Evolutionary conservation across 1,140 invertebrate genomes (phyloP).

Genomic region (Pogonomyrmex californicus): DNA sequence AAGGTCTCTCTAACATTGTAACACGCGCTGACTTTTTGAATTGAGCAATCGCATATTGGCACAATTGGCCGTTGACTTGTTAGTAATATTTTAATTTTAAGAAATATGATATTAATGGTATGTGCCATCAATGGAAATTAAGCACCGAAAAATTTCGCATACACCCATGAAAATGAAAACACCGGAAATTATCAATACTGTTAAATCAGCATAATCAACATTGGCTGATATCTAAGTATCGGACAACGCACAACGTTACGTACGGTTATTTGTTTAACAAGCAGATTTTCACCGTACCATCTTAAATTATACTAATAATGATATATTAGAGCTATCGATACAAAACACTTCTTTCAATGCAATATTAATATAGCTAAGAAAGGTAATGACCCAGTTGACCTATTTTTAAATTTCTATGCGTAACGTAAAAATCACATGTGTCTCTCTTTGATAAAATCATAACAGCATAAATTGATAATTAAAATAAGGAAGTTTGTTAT

Average conservation of each 20-base stretch:
- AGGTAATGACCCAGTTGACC: too few species aligned
- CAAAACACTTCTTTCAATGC: too few species aligned
- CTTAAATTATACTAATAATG: too few species aligned
- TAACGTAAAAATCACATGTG: too few species aligned
- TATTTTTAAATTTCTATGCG: too few species aligned
- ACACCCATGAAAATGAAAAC: not conserved
- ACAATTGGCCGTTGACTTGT: not conserved
- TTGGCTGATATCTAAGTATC: too few species aligned
- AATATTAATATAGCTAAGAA: too few species aligned
- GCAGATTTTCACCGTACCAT: too few species aligned
- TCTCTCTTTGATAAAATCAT: not conserved
- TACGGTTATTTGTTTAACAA: too few species aligned
- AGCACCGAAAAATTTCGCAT: not conserved
- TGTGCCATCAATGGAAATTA: not conserved
- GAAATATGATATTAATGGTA: not conserved
- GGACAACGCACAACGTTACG: too few species aligned
- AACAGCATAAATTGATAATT: not conserved
- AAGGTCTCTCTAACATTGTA: not conserved
- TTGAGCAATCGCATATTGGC: conserved; percentile 15
- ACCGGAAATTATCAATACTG: not conserved
- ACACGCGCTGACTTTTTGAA: not conserved
- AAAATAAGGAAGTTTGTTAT: not conserved
- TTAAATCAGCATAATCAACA: too few species aligned
- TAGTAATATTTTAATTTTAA: not conserved
- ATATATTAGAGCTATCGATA: too few species aligned